A percentile compares a stretch with the other conserved stretches of the same genome.
phyloP scores from a whole-genome alignment of 2,888 invertebrate genomes.

The Geotrupes spiniger region DNA sequence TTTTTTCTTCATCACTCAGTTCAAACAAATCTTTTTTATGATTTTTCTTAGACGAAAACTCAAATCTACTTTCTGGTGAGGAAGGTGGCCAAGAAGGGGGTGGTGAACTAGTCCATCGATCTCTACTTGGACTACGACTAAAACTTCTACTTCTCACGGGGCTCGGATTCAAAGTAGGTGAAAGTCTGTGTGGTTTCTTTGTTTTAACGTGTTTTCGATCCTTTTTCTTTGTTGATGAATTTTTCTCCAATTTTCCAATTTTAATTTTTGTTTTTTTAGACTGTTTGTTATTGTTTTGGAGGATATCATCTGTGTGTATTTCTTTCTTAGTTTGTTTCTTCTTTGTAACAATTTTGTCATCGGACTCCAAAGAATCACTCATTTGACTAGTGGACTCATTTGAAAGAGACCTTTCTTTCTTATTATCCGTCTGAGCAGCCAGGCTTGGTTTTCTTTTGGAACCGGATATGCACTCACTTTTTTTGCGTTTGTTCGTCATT shows the following conservation, averaged over 20 bases:
- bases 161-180: constrained; percentile 31
- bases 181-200: constrained; percentile 28
- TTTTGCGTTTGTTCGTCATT: constrained; percentile 36
- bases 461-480: constrained; percentile 9
- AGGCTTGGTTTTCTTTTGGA: constrained; percentile 41
- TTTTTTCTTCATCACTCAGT: constrained; percentile 32
- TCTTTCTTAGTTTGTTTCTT: constrained; percentile 39
- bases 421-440: constrained; percentile 41
- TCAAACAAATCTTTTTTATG: constrained; percentile 22
- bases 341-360: constrained; percentile 27
- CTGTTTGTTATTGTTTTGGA: constrained; percentile 36
- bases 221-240: constrained; percentile 22
- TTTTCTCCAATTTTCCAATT: constrained; percentile 11
- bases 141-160: constrained; percentile 32
- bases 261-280: constrained; percentile 13
- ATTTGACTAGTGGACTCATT: constrained; percentile 30
- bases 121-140: constrained; percentile 36
- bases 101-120: constrained; percentile 43
- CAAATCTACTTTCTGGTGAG: constrained; percentile 40
- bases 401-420: constrained; percentile 39
- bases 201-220: constrained; percentile 30
- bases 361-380: constrained; percentile 24
- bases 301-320: constrained; percentile 36
- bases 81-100: constrained; percentile 45
- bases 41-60: constrained; percentile 32